These are phyloP conservation scores for Dendrocopos noguchii DNA, from an alignment of 2,113 vertebrate species.

Conservation along the genomic window DNA sequence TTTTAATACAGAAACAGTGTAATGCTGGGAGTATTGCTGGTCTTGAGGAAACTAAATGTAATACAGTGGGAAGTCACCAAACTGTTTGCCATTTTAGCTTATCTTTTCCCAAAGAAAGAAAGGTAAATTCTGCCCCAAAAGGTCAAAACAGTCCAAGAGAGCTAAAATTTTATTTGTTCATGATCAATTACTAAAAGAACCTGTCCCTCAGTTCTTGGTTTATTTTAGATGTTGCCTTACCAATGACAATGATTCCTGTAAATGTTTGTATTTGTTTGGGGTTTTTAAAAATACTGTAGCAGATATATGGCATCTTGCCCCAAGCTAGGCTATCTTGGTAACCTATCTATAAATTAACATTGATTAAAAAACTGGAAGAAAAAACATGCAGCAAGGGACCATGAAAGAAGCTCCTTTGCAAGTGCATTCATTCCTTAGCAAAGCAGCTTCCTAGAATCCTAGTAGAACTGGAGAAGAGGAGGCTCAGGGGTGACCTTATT, in stretches of 20 bases:
- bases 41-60: constrained; percentile 18
- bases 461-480: not conserved
- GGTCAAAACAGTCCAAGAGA: not conserved
- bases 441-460: not conserved
- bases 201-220: not conserved
- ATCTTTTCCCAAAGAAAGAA: not conserved
- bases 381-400: not conserved
- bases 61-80: not conserved
- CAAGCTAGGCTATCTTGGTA: not conserved
- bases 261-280: not conserved
- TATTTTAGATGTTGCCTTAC: not conserved
- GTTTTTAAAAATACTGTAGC: not conserved
- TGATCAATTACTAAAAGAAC: not conserved
- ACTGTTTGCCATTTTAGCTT: constrained; percentile 2
- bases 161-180: not conserved
- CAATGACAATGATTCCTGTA: not conserved
- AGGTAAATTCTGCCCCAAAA: not conserved
- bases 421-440: not conserved
- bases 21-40: not conserved
- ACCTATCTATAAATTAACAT: not conserved
- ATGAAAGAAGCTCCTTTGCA: not conserved
- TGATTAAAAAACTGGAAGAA: not conserved
- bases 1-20: constrained; percentile 15
- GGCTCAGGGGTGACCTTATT: no score
- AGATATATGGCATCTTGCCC: not conserved